phyloP scores from a whole-genome alignment of 2,888 invertebrate genomes.

The Protodeltote pygarga region DNA sequence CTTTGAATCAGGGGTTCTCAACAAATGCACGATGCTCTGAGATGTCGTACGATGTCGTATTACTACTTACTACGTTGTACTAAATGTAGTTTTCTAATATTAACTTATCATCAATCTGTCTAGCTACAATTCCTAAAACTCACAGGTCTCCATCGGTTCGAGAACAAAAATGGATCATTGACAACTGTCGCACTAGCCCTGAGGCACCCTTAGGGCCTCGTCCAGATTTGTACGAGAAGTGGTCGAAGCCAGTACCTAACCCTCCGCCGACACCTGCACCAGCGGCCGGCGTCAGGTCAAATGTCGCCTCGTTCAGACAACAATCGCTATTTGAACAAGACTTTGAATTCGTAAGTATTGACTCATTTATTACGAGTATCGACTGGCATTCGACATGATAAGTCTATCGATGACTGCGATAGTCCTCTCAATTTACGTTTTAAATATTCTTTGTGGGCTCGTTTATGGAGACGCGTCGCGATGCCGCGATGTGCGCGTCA shows the following conservation, averaged over 20 bases:
- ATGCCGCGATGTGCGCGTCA: background rate
- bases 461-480: background rate
- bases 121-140: no score
- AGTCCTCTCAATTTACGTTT: no score
- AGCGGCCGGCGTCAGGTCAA: conserved; percentile 19
- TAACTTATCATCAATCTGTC: no score
- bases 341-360: conserved; percentile 16
- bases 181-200: conserved; percentile 88
- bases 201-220: conserved; percentile 85
- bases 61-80: no score
- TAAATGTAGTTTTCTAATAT: no score
- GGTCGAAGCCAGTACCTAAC: conserved; percentile 58
- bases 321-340: conserved; percentile 15
- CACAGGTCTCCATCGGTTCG: conserved; percentile 78
- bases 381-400: no score
- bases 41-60: no score
- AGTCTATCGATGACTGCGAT: no score
- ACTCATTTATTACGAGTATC: background rate
- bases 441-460: background rate
- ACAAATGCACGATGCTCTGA: no score
- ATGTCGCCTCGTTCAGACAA: conserved; percentile 8
- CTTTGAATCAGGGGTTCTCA: no score
- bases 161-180: conserved; percentile 89
- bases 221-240: conserved; percentile 83
- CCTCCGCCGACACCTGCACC: conserved; percentile 30